Conservation (phyloP, 2,113 vertebrate genomes). For the Ivindomyrus marchei region DNA sequence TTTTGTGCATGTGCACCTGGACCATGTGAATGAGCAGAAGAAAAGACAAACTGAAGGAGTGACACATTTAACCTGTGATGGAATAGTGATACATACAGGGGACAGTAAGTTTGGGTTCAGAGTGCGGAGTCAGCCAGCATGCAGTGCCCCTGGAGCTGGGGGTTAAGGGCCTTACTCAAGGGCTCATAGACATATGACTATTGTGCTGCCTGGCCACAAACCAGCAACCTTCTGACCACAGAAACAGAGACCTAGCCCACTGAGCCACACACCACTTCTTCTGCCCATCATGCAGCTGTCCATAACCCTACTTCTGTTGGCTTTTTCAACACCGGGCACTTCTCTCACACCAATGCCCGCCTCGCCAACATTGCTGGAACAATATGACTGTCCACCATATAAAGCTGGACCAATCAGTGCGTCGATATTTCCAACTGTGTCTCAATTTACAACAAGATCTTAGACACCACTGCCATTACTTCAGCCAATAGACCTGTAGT, state of each 20-base stretch:
- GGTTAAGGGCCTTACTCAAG: background rate
- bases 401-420: background rate
- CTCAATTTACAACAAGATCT: background rate
- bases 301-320: background rate
- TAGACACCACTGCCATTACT: background rate
- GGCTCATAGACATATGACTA: background rate
- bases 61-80: background rate
- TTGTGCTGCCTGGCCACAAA: background rate
- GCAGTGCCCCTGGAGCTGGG: background rate
- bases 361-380: background rate
- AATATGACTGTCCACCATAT: background rate
- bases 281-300: background rate
- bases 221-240: background rate
- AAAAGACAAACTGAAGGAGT: background rate
- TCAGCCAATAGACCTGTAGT: background rate
- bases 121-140: background rate
- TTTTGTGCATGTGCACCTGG: background rate
- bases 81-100: background rate
- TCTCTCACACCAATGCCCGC: background rate
- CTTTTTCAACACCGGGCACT: too few species aligned
- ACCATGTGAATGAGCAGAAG: background rate
- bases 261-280: background rate
- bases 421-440: background rate
- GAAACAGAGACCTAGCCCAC: background rate
- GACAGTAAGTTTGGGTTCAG: background rate